phyloP scores from a whole-genome alignment of 2,113 vertebrate species.

The Antechinus flavipes region DNA sequence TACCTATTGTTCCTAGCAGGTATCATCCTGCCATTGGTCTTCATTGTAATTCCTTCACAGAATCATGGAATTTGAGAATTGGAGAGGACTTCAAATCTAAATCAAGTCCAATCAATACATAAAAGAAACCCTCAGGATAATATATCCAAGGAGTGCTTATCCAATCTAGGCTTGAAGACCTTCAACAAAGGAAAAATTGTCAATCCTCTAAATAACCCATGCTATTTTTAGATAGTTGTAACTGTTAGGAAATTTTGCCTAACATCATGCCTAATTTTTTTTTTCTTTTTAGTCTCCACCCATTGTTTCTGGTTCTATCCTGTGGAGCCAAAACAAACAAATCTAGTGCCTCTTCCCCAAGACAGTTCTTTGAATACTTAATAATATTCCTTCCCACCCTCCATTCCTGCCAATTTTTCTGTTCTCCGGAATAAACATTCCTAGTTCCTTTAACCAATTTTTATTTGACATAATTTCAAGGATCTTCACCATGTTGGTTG shows the following conservation, averaged over 20 bases:
- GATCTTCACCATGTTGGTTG: background rate
- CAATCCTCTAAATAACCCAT: background rate
- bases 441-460: background rate
- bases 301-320: background rate
- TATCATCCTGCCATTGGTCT: background rate
- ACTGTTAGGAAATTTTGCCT: background rate
- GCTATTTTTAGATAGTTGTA: background rate
- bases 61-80: background rate
- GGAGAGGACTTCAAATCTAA: background rate
- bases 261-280: background rate
- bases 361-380: background rate
- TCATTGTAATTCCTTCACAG: background rate
- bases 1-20: background rate
- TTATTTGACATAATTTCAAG: background rate
- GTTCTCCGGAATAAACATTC: background rate
- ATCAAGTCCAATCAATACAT: background rate
- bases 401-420: background rate
- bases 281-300: background rate
- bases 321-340: background rate
- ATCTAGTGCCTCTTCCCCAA: background rate
- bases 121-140: background rate
- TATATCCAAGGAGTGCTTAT: background rate
- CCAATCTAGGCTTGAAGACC: background rate
- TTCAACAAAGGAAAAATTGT: background rate
- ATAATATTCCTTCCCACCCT: background rate